phyloP scores from a whole-genome alignment of 2,113 vertebrate species.

The Nettapus auritus region DNA sequence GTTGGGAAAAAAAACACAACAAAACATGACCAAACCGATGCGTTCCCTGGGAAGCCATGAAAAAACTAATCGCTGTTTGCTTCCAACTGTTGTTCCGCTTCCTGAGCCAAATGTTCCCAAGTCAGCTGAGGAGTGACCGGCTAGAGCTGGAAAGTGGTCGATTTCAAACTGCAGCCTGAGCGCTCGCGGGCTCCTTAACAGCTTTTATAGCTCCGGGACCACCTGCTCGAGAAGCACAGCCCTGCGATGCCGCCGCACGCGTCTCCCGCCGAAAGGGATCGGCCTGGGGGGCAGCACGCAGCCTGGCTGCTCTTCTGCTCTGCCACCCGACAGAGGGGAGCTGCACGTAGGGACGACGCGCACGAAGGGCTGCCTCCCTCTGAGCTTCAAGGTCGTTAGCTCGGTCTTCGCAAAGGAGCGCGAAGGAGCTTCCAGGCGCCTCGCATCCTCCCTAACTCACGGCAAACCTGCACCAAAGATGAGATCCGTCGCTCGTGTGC shows the following conservation, averaged over 20 bases:
- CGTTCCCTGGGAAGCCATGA: constrained; percentile 60
- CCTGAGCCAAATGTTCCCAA: constrained; percentile 67
- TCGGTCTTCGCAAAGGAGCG: neutral
- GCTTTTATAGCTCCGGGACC: constrained; percentile 12
- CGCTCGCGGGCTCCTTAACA: constrained; percentile 26
- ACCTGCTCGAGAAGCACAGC: constrained; percentile 29
- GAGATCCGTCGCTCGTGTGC: neutral
- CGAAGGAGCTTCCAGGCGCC: neutral
- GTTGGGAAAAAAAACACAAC: too few relatives aligned
- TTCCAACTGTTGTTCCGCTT: constrained; percentile 64
- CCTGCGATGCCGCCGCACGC: accelerated
- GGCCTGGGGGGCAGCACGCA: neutral
- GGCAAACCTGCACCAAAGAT: neutral
- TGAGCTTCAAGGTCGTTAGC: neutral
- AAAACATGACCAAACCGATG: neutral
- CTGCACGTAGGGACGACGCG: neutral
- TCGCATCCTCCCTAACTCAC: neutral
- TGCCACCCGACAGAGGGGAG: neutral
- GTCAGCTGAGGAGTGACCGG: constrained; percentile 57
- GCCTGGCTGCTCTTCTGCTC: neutral
- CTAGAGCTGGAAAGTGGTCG: constrained; percentile 29
- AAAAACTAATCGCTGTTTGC: constrained; percentile 61
- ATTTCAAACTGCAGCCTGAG: constrained; percentile 3
- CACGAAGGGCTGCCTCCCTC: neutral
- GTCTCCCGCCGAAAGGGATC: neutral